Conservation (phyloP, 2,113 vertebrate species). For the Pagrus major region DNA sequence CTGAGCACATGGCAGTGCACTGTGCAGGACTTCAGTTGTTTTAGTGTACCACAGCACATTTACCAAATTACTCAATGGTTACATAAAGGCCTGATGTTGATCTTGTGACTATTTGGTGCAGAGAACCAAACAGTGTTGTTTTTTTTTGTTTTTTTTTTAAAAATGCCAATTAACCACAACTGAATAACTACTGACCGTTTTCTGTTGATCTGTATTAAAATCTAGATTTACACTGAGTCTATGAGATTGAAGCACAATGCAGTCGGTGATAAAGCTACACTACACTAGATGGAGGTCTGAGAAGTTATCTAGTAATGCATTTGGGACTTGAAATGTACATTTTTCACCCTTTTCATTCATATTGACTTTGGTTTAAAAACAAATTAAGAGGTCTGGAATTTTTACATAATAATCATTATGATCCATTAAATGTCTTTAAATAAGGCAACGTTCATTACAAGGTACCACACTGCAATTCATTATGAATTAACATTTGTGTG, state of each 20-base stretch:
- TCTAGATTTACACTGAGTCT: constrained; percentile 16
- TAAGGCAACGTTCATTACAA: constrained; percentile 74
- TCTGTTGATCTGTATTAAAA: constrained; percentile 21
- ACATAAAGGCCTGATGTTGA: neutral
- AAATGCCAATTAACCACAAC: constrained; percentile 14
- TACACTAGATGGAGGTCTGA: constrained; percentile 6
- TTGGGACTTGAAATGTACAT: constrained; percentile 39
- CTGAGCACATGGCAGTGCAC: constrained; percentile 26
- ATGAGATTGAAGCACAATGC: constrained; percentile 6
- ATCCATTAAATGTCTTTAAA: constrained; percentile 72
- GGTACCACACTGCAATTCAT: constrained; percentile 73
- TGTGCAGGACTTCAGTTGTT: constrained; percentile 48
- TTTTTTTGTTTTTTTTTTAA: too few species aligned
- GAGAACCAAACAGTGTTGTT: neutral
- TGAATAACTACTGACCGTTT: neutral
- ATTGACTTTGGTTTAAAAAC: constrained; percentile 69
- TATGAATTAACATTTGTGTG: constrained; percentile 74
- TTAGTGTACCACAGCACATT: constrained; percentile 38
- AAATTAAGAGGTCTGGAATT: constrained; percentile 54
- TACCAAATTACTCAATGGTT: constrained; percentile 18
- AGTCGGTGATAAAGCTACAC: neutral
- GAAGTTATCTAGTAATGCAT: constrained; percentile 36
- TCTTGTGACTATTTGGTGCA: neutral
- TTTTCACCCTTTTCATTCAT: constrained; percentile 37
- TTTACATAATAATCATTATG: constrained; percentile 46